phyloP scores from a whole-genome alignment of 2,113 vertebrate species.

The Gasterosteus aculeatus region DNA sequence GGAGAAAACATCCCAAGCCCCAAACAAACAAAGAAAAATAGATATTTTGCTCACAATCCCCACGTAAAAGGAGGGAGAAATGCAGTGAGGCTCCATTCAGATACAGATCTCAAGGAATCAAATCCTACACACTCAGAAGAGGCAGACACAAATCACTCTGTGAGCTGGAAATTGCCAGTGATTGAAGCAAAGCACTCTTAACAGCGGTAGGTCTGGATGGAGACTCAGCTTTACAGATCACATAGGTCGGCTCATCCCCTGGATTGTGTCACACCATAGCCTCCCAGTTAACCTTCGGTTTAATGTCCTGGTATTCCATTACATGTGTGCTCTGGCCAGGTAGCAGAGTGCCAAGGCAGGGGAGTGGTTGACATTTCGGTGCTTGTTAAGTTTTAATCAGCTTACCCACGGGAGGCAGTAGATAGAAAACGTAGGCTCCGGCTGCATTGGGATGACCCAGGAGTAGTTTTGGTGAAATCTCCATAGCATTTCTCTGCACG shows the following conservation, averaged over 20 bases:
- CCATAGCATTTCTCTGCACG: constrained; percentile 43
- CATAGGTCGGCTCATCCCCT: constrained; percentile 25
- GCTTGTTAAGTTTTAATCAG: constrained; percentile 69
- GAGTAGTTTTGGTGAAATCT: constrained; percentile 52
- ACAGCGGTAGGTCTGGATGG: constrained; percentile 24
- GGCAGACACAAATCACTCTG: constrained; percentile 16
- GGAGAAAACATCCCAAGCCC: constrained; percentile 64
- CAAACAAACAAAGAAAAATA: constrained; percentile 52
- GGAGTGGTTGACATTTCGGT: constrained; percentile 70
- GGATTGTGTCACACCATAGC: constrained; percentile 57
- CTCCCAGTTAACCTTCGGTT: constrained; percentile 73
- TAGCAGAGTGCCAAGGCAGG: constrained; percentile 52
- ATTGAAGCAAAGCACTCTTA: constrained; percentile 19
- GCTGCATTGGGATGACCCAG: constrained; percentile 53
- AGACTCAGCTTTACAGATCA: constrained; percentile 36
- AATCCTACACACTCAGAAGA: constrained; percentile 41
- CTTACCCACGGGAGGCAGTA: constrained; percentile 51
- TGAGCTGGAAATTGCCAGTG: constrained; percentile 33
- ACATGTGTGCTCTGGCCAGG: constrained; percentile 38
- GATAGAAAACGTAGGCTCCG: constrained; percentile 42
- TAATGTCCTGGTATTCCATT: constrained; percentile 62
- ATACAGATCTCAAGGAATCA: constrained; percentile 59
- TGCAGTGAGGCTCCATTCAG: constrained; percentile 51
- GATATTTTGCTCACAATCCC: constrained; percentile 57
- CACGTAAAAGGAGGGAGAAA: constrained; percentile 62